Conservation (phyloP, 2,797 vertebrate genomes). For the Nyctibius grandis region DNA sequence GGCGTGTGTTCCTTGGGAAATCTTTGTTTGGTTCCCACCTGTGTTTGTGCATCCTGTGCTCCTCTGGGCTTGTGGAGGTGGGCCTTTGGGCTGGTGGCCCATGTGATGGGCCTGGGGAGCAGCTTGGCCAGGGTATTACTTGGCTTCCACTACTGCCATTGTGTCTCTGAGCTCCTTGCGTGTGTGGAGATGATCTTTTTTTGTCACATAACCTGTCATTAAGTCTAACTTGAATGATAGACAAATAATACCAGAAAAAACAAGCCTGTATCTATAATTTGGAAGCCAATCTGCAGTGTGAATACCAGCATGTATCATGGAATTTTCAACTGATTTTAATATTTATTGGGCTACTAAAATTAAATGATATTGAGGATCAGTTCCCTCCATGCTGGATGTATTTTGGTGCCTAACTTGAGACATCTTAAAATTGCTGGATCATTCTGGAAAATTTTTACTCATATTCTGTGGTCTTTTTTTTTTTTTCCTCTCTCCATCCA, state of each 20-base stretch:
- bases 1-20: background rate
- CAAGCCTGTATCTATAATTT: background rate
- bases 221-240: background rate
- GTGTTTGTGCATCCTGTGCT: fast-evolving
- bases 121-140: background rate
- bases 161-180: background rate
- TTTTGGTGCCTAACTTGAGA: background rate
- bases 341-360: background rate
- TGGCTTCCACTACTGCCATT: too few species aligned
- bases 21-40: background rate
- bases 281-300: background rate
- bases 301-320: background rate
- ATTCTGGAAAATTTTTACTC: background rate
- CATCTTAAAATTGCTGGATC: background rate
- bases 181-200: background rate
- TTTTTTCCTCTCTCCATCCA: fast-evolving
- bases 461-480: background rate
- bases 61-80: background rate
- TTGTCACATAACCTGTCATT: background rate
- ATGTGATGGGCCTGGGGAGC: background rate
- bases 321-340: background rate
- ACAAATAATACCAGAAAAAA: background rate
- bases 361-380: background rate
- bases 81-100: background rate
- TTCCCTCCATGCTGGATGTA: background rate